Percentiles rank a stretch among this genome's conserved stretches.
Conservation (phyloP, 2,888 invertebrate genomes). For the Protophormia terraenovae region DNA sequence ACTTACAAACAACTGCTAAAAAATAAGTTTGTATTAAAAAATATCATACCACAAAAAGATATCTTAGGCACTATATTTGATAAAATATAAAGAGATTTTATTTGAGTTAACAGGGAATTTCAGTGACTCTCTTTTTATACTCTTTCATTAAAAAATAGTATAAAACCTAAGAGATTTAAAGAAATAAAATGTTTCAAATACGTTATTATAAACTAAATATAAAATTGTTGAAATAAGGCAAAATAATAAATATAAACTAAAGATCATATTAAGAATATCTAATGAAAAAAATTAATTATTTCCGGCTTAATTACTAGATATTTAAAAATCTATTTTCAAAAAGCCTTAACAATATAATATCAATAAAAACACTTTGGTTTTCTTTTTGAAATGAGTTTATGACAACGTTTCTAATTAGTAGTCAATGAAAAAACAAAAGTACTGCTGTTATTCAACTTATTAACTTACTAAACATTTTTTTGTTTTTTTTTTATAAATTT, state of each 20-base stretch:
- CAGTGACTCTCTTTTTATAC: no score
- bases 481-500: conserved; percentile 5
- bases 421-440: background rate
- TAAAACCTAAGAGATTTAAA: no score
- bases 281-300: no score
- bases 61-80: no score
- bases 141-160: no score
- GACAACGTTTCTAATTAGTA: background rate
- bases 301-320: background rate
- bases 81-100: no score
- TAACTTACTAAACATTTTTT: background rate
- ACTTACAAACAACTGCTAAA: no score
- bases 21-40: no score
- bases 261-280: background rate
- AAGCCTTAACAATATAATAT: background rate
- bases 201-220: background rate
- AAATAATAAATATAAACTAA: background rate
- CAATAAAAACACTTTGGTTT: background rate
- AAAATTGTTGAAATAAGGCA: background rate
- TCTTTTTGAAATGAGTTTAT: conserved; percentile 11
- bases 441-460: conserved; percentile 40
- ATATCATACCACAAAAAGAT: no score
- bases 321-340: background rate
- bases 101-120: no score
- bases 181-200: conserved; percentile 37